Base-by-base conservation (phyloP, 2,797 vertebrate species). In the Myiothlypis coronata region DNA sequence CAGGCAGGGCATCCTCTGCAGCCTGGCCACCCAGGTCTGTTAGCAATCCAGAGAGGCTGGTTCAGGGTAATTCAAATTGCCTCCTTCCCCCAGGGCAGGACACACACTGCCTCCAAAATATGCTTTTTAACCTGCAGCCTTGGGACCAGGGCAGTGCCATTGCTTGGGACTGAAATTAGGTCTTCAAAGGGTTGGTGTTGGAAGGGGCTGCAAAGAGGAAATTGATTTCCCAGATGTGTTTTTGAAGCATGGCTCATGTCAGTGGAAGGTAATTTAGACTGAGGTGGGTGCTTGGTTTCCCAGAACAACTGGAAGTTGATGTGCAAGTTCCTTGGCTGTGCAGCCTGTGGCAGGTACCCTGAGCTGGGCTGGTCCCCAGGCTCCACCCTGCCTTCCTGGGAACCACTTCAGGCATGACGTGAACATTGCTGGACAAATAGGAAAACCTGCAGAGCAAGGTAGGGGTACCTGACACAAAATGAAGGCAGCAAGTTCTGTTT, bases 401-500 rank as follows among this genome's bases (percentile, higher is more conserved):
- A 12, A 71, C 65, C 65, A 1, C 75, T 39, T 72, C 84, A 65
- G 84, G 82, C 37, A 19, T 68, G 65, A 41, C 14, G 0, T n/a
- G 70, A 75, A 37, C 71, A 61, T 55, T 59, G 43, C 39, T 59
- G 79, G 65, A 37, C 84, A 83, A 89, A 95, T 10, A 85, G 76
- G 77, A 91, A 67, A 89, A 79, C 61, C 65, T 86, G 91, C 65
- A 68, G 86, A 75, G 60, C 75, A 76, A 89, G 82, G 81, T 80
- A 47, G 56, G 6, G 32, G 8, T 56, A 53, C 70, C 64, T 91
- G 92, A 80, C 78, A 88, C 65, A 89, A 68, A 59, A 41, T 8
- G 41, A 57, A 93, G 79, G 82, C 64, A 85, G 32, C 24, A 13
- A 79, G 30, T 14, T 68, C 55, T 72, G 27, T 72, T 30, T 69